Conservation (phyloP, 2,797 vertebrate genomes). For the Phalloptychus januarius region DNA sequence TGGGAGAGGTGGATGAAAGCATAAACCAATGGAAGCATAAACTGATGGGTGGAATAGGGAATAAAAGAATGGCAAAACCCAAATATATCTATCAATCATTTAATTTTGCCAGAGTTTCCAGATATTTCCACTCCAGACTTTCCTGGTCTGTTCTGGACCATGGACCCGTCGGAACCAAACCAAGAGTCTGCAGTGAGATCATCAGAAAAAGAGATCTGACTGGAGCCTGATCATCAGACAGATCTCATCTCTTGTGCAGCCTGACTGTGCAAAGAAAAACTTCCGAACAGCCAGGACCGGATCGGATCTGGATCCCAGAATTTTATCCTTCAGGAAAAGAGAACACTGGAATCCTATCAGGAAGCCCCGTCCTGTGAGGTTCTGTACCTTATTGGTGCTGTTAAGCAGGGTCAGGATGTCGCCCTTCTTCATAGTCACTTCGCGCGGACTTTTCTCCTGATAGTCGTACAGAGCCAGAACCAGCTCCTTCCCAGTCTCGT, state of each 20-base stretch:
- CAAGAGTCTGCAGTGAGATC: not conserved
- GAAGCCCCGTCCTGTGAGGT: not conserved
- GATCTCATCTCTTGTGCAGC: not conserved
- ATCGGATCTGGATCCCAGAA: not conserved
- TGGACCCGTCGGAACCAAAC: not conserved
- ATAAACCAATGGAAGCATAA: too few species aligned
- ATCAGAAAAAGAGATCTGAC: not conserved
- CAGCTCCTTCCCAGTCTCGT: slow-evolving; percentile 97
- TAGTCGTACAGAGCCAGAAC: slow-evolving; percentile 98
- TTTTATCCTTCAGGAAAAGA: too few species aligned
- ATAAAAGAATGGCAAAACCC: too few species aligned
- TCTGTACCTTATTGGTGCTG: slow-evolving; percentile 95
- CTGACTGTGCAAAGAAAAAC: not conserved
- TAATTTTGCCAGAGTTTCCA: too few species aligned
- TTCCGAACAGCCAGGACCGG: not conserved
- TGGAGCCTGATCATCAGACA: not conserved
- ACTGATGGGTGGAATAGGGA: too few species aligned
- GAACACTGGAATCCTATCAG: not conserved
- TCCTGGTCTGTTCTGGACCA: too few species aligned
- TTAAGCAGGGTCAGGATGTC: slow-evolving; percentile 97
- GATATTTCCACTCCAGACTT: too few species aligned
- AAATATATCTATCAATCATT: too few species aligned
- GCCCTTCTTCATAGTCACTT: slow-evolving; percentile 99
- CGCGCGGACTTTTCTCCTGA: slow-evolving; percentile 98
- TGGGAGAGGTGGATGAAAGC: not conserved